Evolutionary conservation across 2,113 vertebrate species (phyloP).

Genomic region (Neogobius melanostomus): DNA sequence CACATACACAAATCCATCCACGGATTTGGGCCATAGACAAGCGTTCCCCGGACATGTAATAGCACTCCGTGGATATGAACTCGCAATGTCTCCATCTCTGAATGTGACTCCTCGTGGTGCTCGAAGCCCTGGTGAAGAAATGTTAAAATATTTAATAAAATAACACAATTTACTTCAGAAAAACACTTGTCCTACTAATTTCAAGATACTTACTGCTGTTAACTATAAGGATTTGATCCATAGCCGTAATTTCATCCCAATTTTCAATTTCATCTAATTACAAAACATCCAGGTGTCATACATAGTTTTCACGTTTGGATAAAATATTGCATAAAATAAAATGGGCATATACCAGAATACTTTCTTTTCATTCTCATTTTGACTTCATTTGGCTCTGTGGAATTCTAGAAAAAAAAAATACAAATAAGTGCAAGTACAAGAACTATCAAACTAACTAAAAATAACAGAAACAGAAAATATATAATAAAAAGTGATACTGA

Average conservation of each 20-base stretch:
- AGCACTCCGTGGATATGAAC: slow-evolving; percentile 58
- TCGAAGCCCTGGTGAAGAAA: slow-evolving; percentile 45
- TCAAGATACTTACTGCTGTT: slow-evolving; percentile 67
- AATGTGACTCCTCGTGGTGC: slow-evolving; percentile 55
- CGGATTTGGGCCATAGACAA: slow-evolving; percentile 74
- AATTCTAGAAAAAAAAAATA: slow-evolving; percentile 61
- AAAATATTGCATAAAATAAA: not conserved
- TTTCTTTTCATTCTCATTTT: slow-evolving; percentile 66
- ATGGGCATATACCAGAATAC: slow-evolving; percentile 61
- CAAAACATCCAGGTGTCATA: slow-evolving; percentile 4
- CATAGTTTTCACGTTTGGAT: not conserved
- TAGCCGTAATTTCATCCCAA: slow-evolving; percentile 65
- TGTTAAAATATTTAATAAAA: not conserved
- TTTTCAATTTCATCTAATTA: slow-evolving; percentile 52
- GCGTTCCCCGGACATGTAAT: slow-evolving; percentile 63
- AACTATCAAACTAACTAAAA: not conserved
- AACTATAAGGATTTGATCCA: slow-evolving; percentile 75
- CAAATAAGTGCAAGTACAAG: not conserved
- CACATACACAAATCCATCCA: slow-evolving; percentile 74
- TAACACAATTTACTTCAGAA: not conserved
- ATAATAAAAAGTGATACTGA: slow-evolving; percentile 42
- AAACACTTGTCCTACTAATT: not conserved
- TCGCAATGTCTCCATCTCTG: slow-evolving; percentile 68
- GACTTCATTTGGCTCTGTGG: slow-evolving; percentile 54
- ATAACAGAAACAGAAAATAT: not conserved